These are phyloP conservation scores for Eospalax fontanierii DNA, from an alignment of 2,797 vertebrate genomes.

Conservation along the genomic window DNA sequence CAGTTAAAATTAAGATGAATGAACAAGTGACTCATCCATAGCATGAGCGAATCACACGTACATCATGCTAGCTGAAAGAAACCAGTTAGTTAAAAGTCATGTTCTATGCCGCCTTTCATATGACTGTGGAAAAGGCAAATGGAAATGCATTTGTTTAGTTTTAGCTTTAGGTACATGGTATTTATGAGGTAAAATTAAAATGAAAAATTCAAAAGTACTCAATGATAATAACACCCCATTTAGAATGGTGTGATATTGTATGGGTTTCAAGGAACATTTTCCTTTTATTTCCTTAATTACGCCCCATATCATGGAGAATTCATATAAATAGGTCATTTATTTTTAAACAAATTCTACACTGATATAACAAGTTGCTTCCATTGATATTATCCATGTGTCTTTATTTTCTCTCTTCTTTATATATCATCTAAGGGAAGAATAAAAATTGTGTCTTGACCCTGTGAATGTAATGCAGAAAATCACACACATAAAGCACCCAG, in stretches of 20 bases:
- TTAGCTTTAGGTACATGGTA: background rate
- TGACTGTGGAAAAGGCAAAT: slow-evolving; percentile 32
- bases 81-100: background rate
- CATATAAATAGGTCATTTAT: background rate
- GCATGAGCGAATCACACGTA: background rate
- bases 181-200: background rate
- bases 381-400: background rate
- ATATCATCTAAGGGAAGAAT: background rate
- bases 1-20: background rate
- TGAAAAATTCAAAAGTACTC: no score
- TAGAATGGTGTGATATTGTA: background rate
- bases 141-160: slow-evolving; percentile 27
- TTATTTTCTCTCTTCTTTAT: background rate
- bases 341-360: background rate
- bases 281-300: slow-evolving; percentile 25
- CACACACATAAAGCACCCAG: background rate
- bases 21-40: background rate
- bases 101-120: background rate
- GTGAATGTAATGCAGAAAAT: background rate
- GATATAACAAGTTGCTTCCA: background rate
- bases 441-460: slow-evolving; percentile 5
- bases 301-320: background rate
- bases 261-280: background rate
- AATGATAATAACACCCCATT: no score
- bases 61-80: background rate